A percentile compares a stretch with the other conserved stretches of the same genome.
These are phyloP conservation scores for Philereme transversata DNA, from an alignment of 2,888 invertebrate genomes.

Conservation along the genomic window DNA sequence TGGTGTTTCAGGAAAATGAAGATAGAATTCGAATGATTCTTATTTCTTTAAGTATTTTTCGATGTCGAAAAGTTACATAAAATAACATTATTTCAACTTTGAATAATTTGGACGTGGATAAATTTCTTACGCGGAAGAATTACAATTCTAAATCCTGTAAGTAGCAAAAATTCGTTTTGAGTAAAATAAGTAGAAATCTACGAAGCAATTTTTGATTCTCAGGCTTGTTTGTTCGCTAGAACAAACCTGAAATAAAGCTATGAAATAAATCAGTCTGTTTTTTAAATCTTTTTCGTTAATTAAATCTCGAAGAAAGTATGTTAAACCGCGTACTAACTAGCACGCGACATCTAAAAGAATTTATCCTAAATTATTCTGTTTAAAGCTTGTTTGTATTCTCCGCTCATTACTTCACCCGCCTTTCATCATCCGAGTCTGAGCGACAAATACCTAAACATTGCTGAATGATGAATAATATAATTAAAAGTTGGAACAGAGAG, in stretches of 20 bases:
- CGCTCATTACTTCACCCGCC: constrained; percentile 11
- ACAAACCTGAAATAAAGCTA: too few species aligned
- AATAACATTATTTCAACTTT: constrained; percentile 5
- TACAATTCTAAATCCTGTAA: too few species aligned
- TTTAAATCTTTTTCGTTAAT: too few species aligned
- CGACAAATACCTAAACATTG: constrained; percentile 31
- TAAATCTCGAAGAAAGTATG: too few species aligned
- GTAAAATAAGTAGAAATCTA: too few species aligned
- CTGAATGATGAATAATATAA: constrained; percentile 30
- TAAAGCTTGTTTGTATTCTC: constrained; percentile 13
- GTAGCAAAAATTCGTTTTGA: too few species aligned
- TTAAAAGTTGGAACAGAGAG: constrained; percentile 17
- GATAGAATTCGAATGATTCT: constrained; percentile 34
- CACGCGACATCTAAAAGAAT: neutral
- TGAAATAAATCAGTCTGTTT: too few species aligned
- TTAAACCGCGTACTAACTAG: too few species aligned
- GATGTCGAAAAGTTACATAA: constrained; percentile 32
- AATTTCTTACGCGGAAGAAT: neutral
- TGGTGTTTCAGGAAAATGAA: constrained; percentile 39
- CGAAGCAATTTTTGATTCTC: too few species aligned
- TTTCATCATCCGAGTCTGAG: constrained; percentile 26
- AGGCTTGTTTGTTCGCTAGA: too few species aligned
- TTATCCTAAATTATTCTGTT: constrained; percentile 9
- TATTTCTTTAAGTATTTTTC: constrained; percentile 28
- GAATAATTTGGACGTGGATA: neutral